Base-by-base conservation (phyloP, 1,140 invertebrate species). In the Rhyzopertha dominica region DNA sequence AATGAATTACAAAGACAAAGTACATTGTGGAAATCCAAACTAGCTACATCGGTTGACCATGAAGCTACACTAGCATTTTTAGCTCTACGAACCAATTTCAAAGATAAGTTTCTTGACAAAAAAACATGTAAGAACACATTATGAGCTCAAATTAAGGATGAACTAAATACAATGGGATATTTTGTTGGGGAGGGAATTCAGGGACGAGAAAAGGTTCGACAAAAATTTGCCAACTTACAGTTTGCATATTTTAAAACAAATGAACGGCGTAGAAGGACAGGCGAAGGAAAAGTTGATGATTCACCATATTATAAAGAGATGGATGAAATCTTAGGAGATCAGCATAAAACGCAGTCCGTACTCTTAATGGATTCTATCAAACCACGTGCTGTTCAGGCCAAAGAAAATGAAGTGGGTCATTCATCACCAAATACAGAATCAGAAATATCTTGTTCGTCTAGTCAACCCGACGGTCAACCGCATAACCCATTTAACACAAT, bases 151-250 rank as follows among this genome's bases (percentile, higher is more conserved):
- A 40, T 40, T 28, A 14, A 24, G 14, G 22, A n/a, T 4, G 17
- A 28, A 9, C 26, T 40, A 18, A 40, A 40, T 28, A 20, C 17
- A 26, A 40, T 40, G 38, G 38, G 24, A 13, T 40, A 16, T 17
- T 40, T 28, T 28, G 22, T 39, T 23, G 38, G 38, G 5, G 8
- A 28, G 9, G 10, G 25, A 9, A 5, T 26, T 9, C 5, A 10
- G 12, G 25, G 24, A 1, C n/a, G 17, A 22, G 42, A 43, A 14
- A 43, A 43, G 26, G 22, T 12, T 10, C 29, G 42, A 8, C 42
- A 35, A 35, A 43, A 43, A 28, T 43, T 43, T 25, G 26, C 26
- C 5, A 43, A 43, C 36, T 14, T 43, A 18, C 20, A 43, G 16
- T n/a, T 23, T 5, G 16, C 29, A 4, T 43, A 43, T 19, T 14